Conservation (phyloP, 2,888 invertebrate species). For the Lepidocyrtoides sp. region DNA sequence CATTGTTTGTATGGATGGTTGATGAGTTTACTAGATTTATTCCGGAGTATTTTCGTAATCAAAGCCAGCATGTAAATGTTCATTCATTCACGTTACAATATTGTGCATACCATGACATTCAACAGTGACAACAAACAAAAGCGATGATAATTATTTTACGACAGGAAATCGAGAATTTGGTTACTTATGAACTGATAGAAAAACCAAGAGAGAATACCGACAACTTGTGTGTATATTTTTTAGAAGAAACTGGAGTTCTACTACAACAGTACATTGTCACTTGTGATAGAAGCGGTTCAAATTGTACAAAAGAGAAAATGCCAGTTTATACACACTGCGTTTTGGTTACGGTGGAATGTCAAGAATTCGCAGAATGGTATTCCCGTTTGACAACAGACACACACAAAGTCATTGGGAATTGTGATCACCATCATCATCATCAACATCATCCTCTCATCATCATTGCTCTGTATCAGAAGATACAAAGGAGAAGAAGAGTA, state of each 20-base stretch:
- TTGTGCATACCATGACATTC: constrained; percentile 29
- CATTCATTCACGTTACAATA: constrained; percentile 36
- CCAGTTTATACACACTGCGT: neutral
- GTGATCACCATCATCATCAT: constrained; percentile 19
- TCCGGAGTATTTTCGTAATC: neutral
- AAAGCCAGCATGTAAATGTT: constrained; percentile 2
- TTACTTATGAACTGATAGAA: neutral
- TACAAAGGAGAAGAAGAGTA: neutral
- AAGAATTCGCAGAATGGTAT: constrained; percentile 46
- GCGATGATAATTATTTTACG: constrained; percentile 35
- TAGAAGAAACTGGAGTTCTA: constrained; percentile 21
- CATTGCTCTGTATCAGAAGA: neutral
- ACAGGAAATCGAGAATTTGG: neutral
- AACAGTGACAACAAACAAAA: constrained; percentile 38
- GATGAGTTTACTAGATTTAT: constrained; percentile 1
- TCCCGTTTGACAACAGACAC: constrained; percentile 31
- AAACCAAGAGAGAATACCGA: neutral
- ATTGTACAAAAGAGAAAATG: neutral
- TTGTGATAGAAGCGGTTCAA: neutral
- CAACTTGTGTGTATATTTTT: neutral
- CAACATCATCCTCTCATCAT: constrained; percentile 5
- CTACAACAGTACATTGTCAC: neutral
- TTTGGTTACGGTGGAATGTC: constrained; percentile 27
- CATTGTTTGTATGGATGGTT: constrained; percentile 1
- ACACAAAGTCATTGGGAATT: constrained; percentile 43